A percentile compares a stretch with the other conserved stretches of the same genome.
phyloP scores from a whole-genome alignment of 2,113 vertebrate species.

The Puffinus mauretanicus region DNA sequence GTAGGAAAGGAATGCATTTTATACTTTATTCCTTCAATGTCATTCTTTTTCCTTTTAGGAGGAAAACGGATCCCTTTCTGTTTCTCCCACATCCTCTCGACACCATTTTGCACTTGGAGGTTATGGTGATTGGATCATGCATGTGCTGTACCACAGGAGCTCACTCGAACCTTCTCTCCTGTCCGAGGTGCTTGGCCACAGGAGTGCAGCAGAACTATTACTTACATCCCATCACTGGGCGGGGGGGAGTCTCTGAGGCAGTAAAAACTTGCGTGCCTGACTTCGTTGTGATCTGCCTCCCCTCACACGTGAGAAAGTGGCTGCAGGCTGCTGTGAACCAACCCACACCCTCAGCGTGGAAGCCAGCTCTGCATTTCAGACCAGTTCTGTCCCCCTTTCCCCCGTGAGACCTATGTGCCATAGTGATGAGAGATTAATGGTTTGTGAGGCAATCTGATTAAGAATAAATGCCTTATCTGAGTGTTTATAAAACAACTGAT shows the following conservation, averaged over 20 bases:
- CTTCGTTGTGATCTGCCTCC: fast-evolving
- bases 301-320: fast-evolving
- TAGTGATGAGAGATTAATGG: fast-evolving
- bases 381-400: fast-evolving
- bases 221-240: background rate
- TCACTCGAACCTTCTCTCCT: too few relatives aligned
- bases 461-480: background rate
- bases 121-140: fast-evolving
- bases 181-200: background rate
- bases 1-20: background rate
- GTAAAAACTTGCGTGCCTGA: fast-evolving
- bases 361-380: background rate
- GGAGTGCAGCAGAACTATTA: fast-evolving
- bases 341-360: fast-evolving
- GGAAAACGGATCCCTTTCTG: background rate
- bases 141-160: fast-evolving
- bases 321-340: fast-evolving
- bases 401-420: fast-evolving
- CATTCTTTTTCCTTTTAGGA: background rate
- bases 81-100: background rate
- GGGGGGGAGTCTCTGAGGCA: fast-evolving
- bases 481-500: background rate
- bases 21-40: background rate
- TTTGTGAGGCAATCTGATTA: fast-evolving
- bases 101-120: background rate